Base-by-base conservation (phyloP, 2,888 invertebrate species). In the Cepaea hortensis region DNA sequence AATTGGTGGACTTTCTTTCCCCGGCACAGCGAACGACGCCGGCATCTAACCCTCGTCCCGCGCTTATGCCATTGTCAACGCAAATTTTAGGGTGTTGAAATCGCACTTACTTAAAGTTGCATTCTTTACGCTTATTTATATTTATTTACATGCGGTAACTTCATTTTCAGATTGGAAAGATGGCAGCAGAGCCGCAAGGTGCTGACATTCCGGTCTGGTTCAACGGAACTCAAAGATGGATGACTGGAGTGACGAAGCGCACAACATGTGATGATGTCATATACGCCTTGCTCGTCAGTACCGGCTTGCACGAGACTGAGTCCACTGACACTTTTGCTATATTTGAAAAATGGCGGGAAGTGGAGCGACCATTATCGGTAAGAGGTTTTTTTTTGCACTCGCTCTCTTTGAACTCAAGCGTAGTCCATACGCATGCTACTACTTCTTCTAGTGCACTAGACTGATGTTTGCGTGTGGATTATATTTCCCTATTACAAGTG, bases 251-350 rank as follows among this genome's bases (percentile, higher is more conserved):
- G 82, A 96, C 96, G 83, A 95, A 96, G 15, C 96, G 96, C 90
- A 97, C 97, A 68, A 97, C 97, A 6, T 97, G 97, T 93, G 96
- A 96, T 79, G 97, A 97, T 94, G 96, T 97, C 91, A 96, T 97
- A 86, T 95, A 96, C 90, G 97, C 97, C 0, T 94, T 97, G 85
- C 95, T 97, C 80, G 92, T 93, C 84, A 92, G 93, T 81, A 95
- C 95, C 88, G 95, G 96, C 90, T 83, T 89, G 80, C 91, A 92
- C 79, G 97, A 97, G 95, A 96, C 96, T 93, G 96, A 97, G 92
- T 97, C 97, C 94, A 96, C 92, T 96, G 97, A 97, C 95, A 90
- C 90, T 50, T 94, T 92, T 89, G 91, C 92, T 72, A 92, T 94
- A 20, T 93, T 92, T 85, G 97, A 93, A 96, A 97, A 91, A 96